phyloP scores from a whole-genome alignment of 2,113 vertebrate genomes.

The Pluvianellus socialis region DNA sequence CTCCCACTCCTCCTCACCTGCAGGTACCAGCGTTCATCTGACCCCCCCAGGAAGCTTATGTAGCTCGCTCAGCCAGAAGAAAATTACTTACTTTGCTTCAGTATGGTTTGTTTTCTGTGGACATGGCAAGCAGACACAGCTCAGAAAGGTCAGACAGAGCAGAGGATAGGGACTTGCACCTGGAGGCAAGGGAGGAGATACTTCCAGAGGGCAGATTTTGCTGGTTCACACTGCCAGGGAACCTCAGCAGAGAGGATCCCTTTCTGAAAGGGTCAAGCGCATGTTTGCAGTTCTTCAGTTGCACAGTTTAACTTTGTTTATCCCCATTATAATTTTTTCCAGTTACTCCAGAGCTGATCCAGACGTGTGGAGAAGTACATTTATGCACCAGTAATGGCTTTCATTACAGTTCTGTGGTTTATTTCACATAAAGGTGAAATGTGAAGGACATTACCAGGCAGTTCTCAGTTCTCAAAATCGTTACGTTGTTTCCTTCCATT shows the following conservation, averaged over 20 bases:
- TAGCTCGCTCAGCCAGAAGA: background rate
- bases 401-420: conserved; percentile 22
- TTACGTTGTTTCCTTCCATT: background rate
- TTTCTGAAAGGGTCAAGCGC: background rate
- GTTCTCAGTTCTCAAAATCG: background rate
- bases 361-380: background rate
- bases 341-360: background rate
- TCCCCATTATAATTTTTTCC: background rate
- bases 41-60: background rate
- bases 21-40: background rate
- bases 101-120: background rate
- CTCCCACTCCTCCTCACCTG: background rate
- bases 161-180: background rate
- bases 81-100: background rate
- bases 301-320: background rate
- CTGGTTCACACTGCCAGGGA: background rate
- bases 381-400: conserved; percentile 1
- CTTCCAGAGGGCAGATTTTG: background rate
- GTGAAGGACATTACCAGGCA: conserved; percentile 1
- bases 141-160: background rate
- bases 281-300: background rate
- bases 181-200: background rate
- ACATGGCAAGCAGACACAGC: background rate
- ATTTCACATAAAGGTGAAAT: conserved; percentile 57
- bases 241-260: background rate